Base-by-base conservation (phyloP, 2,113 vertebrate species). In the Chitala chitala region DNA sequence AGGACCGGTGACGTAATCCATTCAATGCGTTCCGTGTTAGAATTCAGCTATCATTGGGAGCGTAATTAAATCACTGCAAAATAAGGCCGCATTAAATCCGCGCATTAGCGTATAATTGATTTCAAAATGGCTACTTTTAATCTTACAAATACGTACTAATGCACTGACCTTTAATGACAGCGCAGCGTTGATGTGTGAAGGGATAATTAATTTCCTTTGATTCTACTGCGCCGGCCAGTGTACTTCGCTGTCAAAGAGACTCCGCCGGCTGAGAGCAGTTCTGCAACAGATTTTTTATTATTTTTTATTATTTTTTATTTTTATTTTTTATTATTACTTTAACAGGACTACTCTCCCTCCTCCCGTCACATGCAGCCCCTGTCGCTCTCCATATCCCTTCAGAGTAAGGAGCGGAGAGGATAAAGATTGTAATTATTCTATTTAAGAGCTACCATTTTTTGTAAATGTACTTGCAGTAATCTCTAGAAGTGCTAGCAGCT, bases 371-470 rank as follows among this genome's bases (percentile, higher is more conserved):
- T n/a, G n/a, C n/a, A 63, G 59, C 33, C 89, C 88, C 87, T 29
- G 83, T 84, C 81, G 75, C 63, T 92, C 88, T 91, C 89, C 88
- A 83, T 80, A 90, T 88, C 89, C 87, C 91, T 92, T 90, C 89
- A 77, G 78, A 75, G 77, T 72, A 83, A 80, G 78, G 75, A 82
- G 90, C 90, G 91, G 87, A 87, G 90, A 88, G 93, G 92, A 94
- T 92, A 90, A 91, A 92, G 92, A 91, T 91, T 92, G 91, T 93
- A 94, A 94, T 98, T 95, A 96, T 95, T 95, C 91, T 91, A 93
- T 94, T 96, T 93, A 93, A 95, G 93, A 94, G 83, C 89, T 88
- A 88, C 91, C 92, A 94, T 95, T 94, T 75, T 94, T 91, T 95
- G 92, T 95, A 96, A 98, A 95, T 93, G 92, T 90, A 92, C 92